phyloP scores from a whole-genome alignment of 2,888 invertebrate genomes.

The Papilio protenor region DNA sequence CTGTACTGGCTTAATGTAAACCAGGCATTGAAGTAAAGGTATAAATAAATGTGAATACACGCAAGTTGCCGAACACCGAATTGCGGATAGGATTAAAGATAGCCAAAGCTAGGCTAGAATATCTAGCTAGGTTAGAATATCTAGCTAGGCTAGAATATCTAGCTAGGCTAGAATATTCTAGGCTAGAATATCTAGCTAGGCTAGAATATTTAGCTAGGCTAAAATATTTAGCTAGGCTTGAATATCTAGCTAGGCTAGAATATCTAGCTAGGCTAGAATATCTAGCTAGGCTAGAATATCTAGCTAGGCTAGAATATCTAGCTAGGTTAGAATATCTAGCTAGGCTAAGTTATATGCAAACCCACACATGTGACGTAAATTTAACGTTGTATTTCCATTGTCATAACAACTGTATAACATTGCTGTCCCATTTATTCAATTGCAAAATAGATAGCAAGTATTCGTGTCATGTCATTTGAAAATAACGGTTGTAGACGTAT shows the following conservation, averaged over 20 bases:
- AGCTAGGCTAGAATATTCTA: background rate
- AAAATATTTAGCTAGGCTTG: background rate
- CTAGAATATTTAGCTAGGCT: background rate
- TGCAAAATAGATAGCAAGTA: background rate
- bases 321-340: background rate
- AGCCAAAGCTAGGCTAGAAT: background rate
- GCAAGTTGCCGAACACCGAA: slow-evolving; percentile 18
- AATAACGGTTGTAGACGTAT: background rate
- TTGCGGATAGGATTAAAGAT: slow-evolving; percentile 6
- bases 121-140: background rate
- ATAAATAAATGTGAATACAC: background rate
- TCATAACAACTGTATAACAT: no score
- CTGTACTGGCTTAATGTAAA: no score
- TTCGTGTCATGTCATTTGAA: no score
- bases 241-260: background rate
- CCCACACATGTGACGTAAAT: background rate
- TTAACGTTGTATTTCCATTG: no score
- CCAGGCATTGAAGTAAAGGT: background rate
- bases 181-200: background rate
- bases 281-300: background rate
- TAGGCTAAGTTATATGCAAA: background rate
- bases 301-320: background rate
- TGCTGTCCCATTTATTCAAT: background rate
- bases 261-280: background rate
- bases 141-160: background rate